Conservation (phyloP, 2,888 invertebrate genomes). For the Eledone cirrhosa region DNA sequence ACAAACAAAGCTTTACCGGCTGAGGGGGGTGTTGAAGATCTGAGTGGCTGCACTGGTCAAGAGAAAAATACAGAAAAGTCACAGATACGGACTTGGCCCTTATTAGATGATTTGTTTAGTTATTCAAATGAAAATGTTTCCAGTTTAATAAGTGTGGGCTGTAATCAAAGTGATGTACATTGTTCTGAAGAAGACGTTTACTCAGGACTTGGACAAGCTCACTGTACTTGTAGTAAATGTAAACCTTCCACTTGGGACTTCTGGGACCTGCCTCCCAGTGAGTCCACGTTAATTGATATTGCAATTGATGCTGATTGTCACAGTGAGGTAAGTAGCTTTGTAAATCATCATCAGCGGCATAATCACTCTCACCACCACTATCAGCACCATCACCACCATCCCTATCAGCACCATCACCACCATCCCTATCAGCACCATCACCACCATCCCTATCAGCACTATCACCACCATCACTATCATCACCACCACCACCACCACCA, state of each 20-base stretch:
- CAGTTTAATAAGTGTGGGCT: not conserved
- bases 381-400: too few species aligned
- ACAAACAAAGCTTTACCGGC: not conserved
- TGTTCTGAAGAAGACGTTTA: conserved; percentile 2
- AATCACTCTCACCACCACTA: too few species aligned
- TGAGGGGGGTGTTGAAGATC: not conserved
- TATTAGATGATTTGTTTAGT: conserved; percentile 3
- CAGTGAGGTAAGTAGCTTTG: not conserved
- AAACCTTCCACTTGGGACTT: conserved; percentile 6
- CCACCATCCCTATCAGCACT: too few species aligned
- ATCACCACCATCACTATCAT: too few species aligned
- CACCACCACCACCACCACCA: too few species aligned
- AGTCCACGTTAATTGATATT: conserved; percentile 9
- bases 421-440: too few species aligned
- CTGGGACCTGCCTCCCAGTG: conserved; percentile 11
- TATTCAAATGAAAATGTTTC: conserved; percentile 17
- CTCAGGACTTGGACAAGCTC: not conserved
- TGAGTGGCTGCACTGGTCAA: not conserved
- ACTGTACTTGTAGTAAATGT: not conserved
- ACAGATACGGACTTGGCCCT: not conserved
- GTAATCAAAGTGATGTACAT: not conserved
- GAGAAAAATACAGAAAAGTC: not conserved
- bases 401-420: too few species aligned
- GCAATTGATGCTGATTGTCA: conserved; percentile 18
- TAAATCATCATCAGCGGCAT: too few species aligned